phyloP scores from a whole-genome alignment of 2,888 invertebrate species.

The Pachydiplax longipennis region DNA sequence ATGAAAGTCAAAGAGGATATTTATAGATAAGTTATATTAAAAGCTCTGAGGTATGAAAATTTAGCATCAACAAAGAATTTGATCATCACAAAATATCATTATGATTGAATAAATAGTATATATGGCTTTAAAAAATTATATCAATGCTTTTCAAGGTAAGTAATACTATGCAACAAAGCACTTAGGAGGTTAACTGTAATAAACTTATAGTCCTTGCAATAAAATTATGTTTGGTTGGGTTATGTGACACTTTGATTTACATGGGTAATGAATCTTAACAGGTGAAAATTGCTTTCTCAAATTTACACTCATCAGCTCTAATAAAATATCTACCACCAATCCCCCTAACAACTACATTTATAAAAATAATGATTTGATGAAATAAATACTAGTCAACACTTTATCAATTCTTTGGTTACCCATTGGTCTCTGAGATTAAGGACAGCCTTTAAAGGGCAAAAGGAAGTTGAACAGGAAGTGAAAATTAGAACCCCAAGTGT shows the following conservation, averaged over 20 bases:
- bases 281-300: not conserved
- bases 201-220: not conserved
- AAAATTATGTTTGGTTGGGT: not conserved
- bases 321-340: conserved; percentile 12
- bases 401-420: conserved; percentile 15
- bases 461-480: conserved; percentile 11
- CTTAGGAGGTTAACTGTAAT: not conserved
- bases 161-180: not conserved
- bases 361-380: conserved; percentile 40
- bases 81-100: not conserved
- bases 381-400: conserved; percentile 32
- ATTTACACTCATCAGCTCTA: not conserved
- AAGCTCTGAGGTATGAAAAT: not conserved
- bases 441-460: conserved; percentile 26
- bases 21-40: not conserved
- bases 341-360: conserved; percentile 13
- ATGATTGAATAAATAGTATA: not conserved
- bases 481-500: conserved; percentile 17
- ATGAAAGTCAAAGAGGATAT: not conserved
- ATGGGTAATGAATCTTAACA: not conserved
- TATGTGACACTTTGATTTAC: not conserved
- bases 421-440: conserved; percentile 28
- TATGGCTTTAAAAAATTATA: not conserved
- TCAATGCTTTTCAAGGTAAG: not conserved
- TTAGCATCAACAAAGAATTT: not conserved